Percentiles rank a stretch among this genome's conserved stretches.
These are phyloP conservation scores for Brassicogethes aeneus DNA, from an alignment of 2,888 invertebrate genomes.

Conservation along the genomic window DNA sequence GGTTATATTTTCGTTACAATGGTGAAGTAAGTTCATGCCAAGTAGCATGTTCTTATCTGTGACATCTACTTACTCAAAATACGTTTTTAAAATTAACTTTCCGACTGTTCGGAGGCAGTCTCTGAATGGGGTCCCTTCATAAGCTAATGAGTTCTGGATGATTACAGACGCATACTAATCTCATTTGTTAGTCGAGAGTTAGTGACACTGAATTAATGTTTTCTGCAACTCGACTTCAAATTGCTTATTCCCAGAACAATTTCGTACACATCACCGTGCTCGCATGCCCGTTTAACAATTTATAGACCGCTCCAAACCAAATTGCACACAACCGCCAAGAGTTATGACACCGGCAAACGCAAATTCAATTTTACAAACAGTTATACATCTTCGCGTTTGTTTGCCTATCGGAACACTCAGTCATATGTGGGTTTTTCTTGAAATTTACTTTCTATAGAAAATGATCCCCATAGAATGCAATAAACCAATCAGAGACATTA, in stretches of 20 bases:
- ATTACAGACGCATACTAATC: constrained; percentile 35
- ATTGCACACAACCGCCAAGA: background rate
- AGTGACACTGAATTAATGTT: constrained; percentile 33
- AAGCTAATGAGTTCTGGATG: constrained; percentile 38
- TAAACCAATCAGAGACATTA: too few species aligned
- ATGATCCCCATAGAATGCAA: too few species aligned
- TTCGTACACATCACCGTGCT: constrained; percentile 4
- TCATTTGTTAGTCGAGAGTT: constrained; percentile 35
- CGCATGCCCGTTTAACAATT: background rate
- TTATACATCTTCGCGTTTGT: too few species aligned
- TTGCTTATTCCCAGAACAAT: constrained; percentile 17
- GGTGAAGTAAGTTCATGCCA: constrained; percentile 34
- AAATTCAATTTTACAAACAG: too few species aligned
- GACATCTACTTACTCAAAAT: constrained; percentile 36
- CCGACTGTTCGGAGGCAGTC: constrained; percentile 18
- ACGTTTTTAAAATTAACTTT: constrained; percentile 38
- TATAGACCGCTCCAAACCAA: background rate
- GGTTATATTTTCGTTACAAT: constrained; percentile 40
- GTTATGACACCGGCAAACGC: too few species aligned
- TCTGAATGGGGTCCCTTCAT: constrained; percentile 36
- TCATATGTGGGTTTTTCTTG: too few species aligned
- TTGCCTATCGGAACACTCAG: too few species aligned
- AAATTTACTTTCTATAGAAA: too few species aligned
- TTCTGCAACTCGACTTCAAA: constrained; percentile 12
- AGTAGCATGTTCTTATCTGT: constrained; percentile 29